Percentiles rank a stretch among this genome's conserved stretches.
Evolutionary conservation across 2,888 invertebrate genomes (phyloP).

Genomic region (Lepidocyrtoides sp.): DNA sequence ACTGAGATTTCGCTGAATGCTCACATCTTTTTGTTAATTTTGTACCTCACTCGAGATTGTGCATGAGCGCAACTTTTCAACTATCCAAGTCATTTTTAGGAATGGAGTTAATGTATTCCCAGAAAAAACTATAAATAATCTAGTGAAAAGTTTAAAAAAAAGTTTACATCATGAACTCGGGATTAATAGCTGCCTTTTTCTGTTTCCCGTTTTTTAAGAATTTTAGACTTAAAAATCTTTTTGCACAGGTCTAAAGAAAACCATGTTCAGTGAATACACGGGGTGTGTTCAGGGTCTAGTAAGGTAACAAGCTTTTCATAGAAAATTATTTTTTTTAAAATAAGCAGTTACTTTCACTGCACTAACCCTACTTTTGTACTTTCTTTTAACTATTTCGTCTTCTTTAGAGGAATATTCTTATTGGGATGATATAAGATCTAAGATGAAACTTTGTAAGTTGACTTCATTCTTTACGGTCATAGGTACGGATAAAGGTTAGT

Average conservation of each 20-base stretch:
- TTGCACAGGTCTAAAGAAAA: not conserved
- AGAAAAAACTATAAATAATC: constrained; percentile 34
- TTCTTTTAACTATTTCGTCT: too few relatives aligned
- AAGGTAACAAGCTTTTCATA: not conserved
- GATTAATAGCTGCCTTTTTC: constrained; percentile 27
- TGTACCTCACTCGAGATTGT: not conserved
- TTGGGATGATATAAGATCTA: too few relatives aligned
- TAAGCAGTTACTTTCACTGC: too few relatives aligned
- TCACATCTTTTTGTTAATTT: constrained; percentile 46
- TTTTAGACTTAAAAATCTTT: constrained; percentile 36
- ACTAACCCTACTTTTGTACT: too few relatives aligned
- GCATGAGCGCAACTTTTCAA: not conserved
- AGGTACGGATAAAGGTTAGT: too few relatives aligned
- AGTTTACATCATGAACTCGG: constrained; percentile 17
- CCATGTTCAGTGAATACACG: not conserved
- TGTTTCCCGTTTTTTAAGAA: constrained; percentile 7
- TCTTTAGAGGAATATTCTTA: too few relatives aligned
- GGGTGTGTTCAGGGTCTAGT: not conserved
- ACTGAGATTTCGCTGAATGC: constrained; percentile 3
- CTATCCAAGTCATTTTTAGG: not conserved
- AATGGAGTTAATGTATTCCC: not conserved
- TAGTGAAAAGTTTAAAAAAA: constrained; percentile 17
- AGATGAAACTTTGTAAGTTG: too few relatives aligned
- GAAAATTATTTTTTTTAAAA: too few relatives aligned
- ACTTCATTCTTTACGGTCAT: too few relatives aligned